A percentile compares a stretch with the other conserved stretches of the same genome.
These are phyloP conservation scores for Ceratitis capitata DNA, from an alignment of 1,140 invertebrate species.

Conservation along the genomic window DNA sequence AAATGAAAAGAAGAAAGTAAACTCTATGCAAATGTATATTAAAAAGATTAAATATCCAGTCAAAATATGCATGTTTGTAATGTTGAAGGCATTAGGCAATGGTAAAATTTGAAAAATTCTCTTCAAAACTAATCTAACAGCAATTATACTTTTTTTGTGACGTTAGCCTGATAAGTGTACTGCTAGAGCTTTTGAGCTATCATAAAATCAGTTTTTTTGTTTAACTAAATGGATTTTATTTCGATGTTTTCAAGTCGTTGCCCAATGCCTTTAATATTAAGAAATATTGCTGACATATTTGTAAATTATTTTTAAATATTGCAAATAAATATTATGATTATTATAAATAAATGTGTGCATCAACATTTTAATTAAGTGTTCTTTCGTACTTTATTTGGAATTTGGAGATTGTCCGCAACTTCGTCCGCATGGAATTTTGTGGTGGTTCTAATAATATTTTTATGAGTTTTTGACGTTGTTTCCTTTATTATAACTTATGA, in stretches of 20 bases:
- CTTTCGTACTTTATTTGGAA: no score
- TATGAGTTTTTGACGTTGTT: neutral
- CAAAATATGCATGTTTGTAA: neutral
- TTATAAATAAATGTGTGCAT: conserved; percentile 31
- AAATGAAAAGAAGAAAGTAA: neutral
- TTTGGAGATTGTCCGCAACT: no score
- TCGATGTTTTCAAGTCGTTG: neutral
- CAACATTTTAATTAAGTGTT: neutral
- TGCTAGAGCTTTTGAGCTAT: no score
- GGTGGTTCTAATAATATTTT: neutral
- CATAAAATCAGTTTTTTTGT: neutral
- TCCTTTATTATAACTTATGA: no score
- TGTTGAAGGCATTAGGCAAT: neutral
- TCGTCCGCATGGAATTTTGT: no score
- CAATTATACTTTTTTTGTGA: no score
- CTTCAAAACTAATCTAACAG: no score
- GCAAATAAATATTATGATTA: conserved; percentile 30
- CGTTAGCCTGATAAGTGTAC: no score
- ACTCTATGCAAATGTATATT: neutral
- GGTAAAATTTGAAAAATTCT: neutral
- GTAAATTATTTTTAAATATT: conserved; percentile 36
- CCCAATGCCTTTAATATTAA: neutral
- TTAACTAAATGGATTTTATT: neutral
- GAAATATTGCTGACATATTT: neutral
- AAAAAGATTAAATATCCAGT: neutral